These are phyloP conservation scores for Zingel zingel DNA, from an alignment of 2,113 vertebrate genomes.

Conservation along the genomic window DNA sequence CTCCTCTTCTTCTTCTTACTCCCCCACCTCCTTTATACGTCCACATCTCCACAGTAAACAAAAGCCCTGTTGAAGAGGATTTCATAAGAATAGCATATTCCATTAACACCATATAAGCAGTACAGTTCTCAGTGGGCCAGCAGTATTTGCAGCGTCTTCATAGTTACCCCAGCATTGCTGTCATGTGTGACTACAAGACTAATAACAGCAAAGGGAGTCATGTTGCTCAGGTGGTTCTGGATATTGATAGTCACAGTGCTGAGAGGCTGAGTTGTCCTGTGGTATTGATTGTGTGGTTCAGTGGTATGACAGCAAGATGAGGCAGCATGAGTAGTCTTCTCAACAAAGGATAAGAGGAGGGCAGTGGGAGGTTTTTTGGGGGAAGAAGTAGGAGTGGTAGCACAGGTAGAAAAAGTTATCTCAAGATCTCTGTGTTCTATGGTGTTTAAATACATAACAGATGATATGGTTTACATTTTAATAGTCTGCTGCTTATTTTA, in stretches of 20 bases:
- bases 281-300: conserved; percentile 50
- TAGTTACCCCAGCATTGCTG: neutral
- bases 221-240: conserved; percentile 41
- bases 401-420: neutral
- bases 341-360: conserved; percentile 40
- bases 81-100: neutral
- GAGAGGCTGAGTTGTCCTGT: conserved; percentile 51
- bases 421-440: neutral
- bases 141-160: neutral
- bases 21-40: conserved; percentile 3
- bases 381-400: conserved; percentile 16
- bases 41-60: conserved; percentile 15
- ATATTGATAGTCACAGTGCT: conserved; percentile 30
- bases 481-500: neutral
- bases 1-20: conserved; percentile 7
- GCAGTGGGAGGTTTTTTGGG: conserved; percentile 36
- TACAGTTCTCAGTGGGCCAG: neutral
- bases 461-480: neutral
- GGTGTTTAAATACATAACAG: neutral
- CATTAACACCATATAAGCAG: neutral
- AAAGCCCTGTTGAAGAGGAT: conserved; percentile 28
- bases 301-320: conserved; percentile 62
- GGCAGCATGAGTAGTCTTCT: conserved; percentile 51
- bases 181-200: conserved; percentile 45
- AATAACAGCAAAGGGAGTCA: conserved; percentile 37